Base-by-base conservation (phyloP, 2,888 invertebrate genomes). In the Xestia ashworthii region DNA sequence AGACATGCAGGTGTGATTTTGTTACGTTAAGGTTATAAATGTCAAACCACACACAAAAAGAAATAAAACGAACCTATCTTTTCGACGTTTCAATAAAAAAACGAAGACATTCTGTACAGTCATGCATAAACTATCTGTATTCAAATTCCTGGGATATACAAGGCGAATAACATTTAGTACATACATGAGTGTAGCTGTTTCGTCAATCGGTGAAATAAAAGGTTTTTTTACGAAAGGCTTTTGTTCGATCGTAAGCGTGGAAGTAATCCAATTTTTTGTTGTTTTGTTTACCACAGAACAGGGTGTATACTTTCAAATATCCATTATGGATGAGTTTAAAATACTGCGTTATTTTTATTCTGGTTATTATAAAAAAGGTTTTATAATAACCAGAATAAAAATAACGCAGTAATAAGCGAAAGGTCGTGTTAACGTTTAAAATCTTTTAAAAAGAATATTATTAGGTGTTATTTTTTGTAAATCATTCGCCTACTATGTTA, bases 201-300 rank as follows among this genome's bases (percentile, higher is more conserved):
- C 65, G 69, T 85, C 71, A 75, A 81, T 72, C 44, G 48, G 14
- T 46, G 19, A 70, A 60, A 85, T 84, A 80, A 74, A 85, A 71
- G 6, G 50, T 14, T 25, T 71, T 73, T 68, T 69, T 65, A 67
- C 14, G 16, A 25, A 8, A 4, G 25, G 25, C 1, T 53, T 44
- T 3, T 65, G 75, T 85, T 19, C 25, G 3, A 66, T 14, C 69
- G 60, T 25, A 3, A 60, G 82, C 71, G 85, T 62, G 14, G 22
- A 48, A 6, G 4, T 41, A 14, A 38, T 50, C 19, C 5, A 3
- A 25, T 3, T 58, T 60, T 25, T 32, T 16, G 6, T 60, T 58
- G 16, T 25, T 60, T n/a, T 60, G n/a, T n/a, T 55, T 55, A 5
- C n/a, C 12, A 5, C 1, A 11, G 0, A n/a, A 11, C 11, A 4